Evolutionary conservation across 2,797 vertebrate species (phyloP), one percentile per base, ranked within the genome.

Genomic region (Gallirallus australis): DNA sequence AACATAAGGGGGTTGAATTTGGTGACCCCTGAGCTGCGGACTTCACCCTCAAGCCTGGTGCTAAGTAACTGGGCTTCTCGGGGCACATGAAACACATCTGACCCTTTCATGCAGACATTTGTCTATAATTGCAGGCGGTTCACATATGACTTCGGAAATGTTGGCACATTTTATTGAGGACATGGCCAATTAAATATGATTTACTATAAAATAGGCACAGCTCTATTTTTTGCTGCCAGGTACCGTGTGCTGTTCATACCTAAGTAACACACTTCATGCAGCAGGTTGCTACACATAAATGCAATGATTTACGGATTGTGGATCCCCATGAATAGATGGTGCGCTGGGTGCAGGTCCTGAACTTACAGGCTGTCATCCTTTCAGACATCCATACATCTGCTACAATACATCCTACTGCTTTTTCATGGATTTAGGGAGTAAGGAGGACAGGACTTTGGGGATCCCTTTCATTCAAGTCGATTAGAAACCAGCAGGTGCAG

Each of bases 41-140:
- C 52, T 59, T 45, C 61, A 56, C 39, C 82, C 57, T 84, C 24
- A 30, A 77, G 39, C 15, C 47, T 78, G n/a, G 28, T 85, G 81
- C 54, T 88, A 89, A 83, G 84, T 79, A 86, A 91, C 88, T 82
- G 63, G 66, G 37, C 52, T 95, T 95, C 59, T 42, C 30, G 42
- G 71, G 54, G 63, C 66, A 70, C 0, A 18, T 68, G 68, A 63
- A 91, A 90, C 52, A 83, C 11, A 40, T 53, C 69, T 5, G 8
- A 59, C 20, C 70, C 82, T 80, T 72, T 65, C 72, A 64, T 4
- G 23, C 27, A 87, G 50, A 63, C 24, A 70, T 56, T 72, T 37
- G 28, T 45, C 48, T 52, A 16, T 64, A 85, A 91, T 9, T 86
- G 27, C 23, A 79, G 0, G 1, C 1, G 1, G 40, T 86, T 84